Evolutionary conservation across 1,140 invertebrate genomes (phyloP).

Genomic region (Pogonognathellus flavescens): DNA sequence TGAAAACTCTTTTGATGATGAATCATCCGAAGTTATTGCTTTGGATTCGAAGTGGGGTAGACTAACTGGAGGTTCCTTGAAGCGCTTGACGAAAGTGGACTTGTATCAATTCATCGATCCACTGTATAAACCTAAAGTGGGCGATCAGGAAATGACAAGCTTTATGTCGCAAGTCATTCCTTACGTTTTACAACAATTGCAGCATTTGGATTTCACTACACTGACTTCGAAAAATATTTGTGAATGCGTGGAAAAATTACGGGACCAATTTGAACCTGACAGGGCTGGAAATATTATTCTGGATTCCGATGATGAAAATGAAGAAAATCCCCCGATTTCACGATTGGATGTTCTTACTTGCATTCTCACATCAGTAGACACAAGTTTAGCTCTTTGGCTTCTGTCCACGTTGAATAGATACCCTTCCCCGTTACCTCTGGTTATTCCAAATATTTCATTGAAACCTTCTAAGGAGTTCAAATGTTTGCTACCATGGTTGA

Average conservation of each 20-base stretch:
- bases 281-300: slow-evolving; percentile 16
- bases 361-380: background rate
- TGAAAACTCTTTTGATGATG: background rate
- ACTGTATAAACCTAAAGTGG: background rate
- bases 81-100: background rate
- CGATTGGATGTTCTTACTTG: background rate
- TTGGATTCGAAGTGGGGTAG: background rate
- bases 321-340: slow-evolving; percentile 17
- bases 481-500: slow-evolving; percentile 3
- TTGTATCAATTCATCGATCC: slow-evolving; percentile 17
- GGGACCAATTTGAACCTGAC: background rate
- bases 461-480: background rate
- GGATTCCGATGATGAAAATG: slow-evolving; percentile 8
- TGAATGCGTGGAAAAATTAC: slow-evolving; percentile 22
- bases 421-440: background rate
- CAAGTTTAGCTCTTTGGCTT: background rate
- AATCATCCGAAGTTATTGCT: background rate
- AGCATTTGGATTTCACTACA: background rate
- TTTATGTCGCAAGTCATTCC: slow-evolving; percentile 23
- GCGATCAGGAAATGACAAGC: background rate
- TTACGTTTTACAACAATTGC: slow-evolving; percentile 9
- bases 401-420: background rate
- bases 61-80: background rate
- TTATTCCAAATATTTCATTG: slow-evolving; percentile 6
- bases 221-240: slow-evolving; percentile 14